phyloP scores from a whole-genome alignment of 2,888 invertebrate genomes.

The Ditylenchus weischeri region DNA sequence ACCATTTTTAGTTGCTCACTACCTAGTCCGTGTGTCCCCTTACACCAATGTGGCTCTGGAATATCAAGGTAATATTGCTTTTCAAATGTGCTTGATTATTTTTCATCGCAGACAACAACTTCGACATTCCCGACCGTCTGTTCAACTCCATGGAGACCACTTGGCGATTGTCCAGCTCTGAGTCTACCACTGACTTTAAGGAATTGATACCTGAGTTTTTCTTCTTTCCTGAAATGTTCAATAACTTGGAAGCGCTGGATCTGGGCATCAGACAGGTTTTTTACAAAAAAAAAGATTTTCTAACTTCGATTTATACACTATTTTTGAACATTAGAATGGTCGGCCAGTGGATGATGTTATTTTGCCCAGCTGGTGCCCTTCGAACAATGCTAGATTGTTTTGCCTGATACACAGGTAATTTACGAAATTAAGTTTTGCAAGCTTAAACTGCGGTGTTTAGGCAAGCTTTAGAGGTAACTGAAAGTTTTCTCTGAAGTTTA shows the following conservation, averaged over 20 bases:
- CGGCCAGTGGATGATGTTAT: conserved; percentile 83
- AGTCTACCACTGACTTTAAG: conserved; percentile 97
- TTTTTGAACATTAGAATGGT: not conserved
- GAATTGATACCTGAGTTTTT: conserved; percentile 99
- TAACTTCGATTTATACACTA: too few species aligned
- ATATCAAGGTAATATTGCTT: conserved; percentile 48
- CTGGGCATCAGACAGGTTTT: conserved; percentile 83
- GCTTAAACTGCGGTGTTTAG: too few species aligned
- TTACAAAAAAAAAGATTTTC: conserved; percentile 56
- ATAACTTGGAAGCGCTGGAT: conserved; percentile 48
- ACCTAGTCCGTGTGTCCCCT: conserved; percentile 91
- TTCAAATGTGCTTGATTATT: not conserved
- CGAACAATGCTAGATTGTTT: conserved; percentile 90
- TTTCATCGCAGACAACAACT: conserved; percentile 44
- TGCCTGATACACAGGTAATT: conserved; percentile 79
- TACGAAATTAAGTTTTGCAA: too few species aligned
- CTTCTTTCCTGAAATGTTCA: conserved; percentile 89
- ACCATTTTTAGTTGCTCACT: conserved; percentile 75
- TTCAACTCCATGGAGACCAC: conserved; percentile 94
- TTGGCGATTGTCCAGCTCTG: conserved; percentile 92
- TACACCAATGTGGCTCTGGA: conserved; percentile 74
- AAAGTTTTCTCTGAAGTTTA: too few species aligned
- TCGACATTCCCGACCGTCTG: conserved; percentile 97
- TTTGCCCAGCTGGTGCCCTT: conserved; percentile 83
- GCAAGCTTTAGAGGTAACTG: too few species aligned